Conservation (phyloP, 1,140 invertebrate genomes). For the Triops longicaudatus region DNA sequence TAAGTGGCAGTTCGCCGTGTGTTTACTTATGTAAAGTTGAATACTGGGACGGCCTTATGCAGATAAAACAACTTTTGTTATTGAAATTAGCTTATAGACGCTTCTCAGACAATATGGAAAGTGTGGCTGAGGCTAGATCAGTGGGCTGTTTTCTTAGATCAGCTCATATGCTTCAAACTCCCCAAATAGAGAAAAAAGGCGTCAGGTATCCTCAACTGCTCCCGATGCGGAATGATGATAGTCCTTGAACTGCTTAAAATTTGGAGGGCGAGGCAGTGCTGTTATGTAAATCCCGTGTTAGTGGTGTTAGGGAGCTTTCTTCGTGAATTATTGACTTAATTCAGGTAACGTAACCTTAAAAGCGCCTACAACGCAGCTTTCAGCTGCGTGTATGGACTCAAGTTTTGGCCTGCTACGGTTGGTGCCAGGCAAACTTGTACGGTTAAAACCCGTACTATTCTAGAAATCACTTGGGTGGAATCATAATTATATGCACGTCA, state of each 20-base stretch:
- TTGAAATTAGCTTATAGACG: neutral
- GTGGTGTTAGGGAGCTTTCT: neutral
- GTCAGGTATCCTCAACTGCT: neutral
- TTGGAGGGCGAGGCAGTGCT: neutral
- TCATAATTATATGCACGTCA: neutral
- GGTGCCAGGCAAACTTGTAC: too few species aligned
- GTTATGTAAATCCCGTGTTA: neutral
- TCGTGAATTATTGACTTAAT: neutral
- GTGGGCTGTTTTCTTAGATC: neutral
- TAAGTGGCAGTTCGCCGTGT: too few species aligned
- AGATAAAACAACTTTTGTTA: neutral
- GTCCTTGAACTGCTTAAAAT: neutral
- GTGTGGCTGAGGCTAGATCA: neutral
- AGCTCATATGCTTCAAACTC: neutral
- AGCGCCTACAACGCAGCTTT: too few species aligned
- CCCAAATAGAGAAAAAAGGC: neutral
- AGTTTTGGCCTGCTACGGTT: too few species aligned
- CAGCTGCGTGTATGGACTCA: too few species aligned
- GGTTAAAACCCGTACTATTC: too few species aligned
- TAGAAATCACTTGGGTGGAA: too few species aligned
- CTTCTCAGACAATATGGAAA: neutral
- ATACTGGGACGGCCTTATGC: too few species aligned
- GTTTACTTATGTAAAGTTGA: too few species aligned
- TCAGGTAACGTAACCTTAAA: neutral
- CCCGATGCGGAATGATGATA: neutral